Percentiles rank a stretch among this genome's conserved stretches.
Conservation (phyloP, 2,888 invertebrate species). For the Amphipyra berbera region DNA sequence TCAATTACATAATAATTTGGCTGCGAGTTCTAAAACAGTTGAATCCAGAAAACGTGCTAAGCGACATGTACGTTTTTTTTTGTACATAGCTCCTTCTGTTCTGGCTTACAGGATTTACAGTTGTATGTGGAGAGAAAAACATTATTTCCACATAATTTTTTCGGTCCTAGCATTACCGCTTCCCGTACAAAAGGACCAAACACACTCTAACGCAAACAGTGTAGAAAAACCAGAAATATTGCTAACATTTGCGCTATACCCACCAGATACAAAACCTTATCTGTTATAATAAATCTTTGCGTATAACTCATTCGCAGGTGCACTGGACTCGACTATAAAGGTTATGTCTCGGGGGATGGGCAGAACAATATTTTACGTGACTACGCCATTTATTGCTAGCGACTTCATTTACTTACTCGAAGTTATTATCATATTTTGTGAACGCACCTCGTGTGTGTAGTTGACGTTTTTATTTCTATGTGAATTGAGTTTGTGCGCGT, state of each 20-base stretch:
- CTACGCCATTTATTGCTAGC: constrained; percentile 37
- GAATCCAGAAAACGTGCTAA: too few species aligned
- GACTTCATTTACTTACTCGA: constrained; percentile 49
- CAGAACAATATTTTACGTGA: constrained; percentile 52
- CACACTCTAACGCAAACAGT: constrained; percentile 12
- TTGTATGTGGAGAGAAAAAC: too few species aligned
- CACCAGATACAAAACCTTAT: constrained; percentile 58
- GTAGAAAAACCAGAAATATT: constrained; percentile 46
- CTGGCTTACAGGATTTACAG: too few species aligned
- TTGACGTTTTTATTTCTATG: neutral
- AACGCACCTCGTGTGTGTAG: neutral
- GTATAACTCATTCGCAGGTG: constrained; percentile 61
- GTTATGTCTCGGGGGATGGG: constrained; percentile 53
- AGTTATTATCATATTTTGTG: constrained; percentile 30
- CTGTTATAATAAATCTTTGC: constrained; percentile 56
- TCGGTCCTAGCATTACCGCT: neutral
- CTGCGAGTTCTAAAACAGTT: too few species aligned
- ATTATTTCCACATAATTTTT: neutral
- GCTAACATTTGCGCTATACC: constrained; percentile 48
- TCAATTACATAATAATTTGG: too few species aligned
- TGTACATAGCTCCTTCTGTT: too few species aligned
- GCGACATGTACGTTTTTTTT: too few species aligned
- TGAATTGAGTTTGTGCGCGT: neutral
- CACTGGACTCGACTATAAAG: constrained; percentile 60
- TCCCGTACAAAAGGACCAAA: constrained; percentile 20